These are phyloP conservation scores for Embidobia sp. DNA, from an alignment of 2,888 invertebrate genomes.

Conservation along the genomic window DNA sequence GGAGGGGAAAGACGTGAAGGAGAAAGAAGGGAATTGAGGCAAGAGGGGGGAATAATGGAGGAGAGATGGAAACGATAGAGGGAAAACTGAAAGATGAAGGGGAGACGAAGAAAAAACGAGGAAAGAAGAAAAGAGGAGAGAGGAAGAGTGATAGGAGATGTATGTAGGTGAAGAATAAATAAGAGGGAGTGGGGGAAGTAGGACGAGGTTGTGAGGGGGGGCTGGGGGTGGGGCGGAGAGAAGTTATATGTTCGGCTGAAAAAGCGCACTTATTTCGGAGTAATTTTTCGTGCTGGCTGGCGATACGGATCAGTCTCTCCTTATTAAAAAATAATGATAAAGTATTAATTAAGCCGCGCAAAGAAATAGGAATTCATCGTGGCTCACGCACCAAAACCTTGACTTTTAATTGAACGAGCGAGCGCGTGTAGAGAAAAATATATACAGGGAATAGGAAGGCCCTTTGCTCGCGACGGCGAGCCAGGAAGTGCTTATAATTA, in stretches of 20 bases:
- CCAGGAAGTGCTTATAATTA: conserved; percentile 74
- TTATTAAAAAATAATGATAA: conserved; percentile 60
- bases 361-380: conserved; percentile 57
- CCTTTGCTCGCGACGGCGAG: conserved; percentile 62
- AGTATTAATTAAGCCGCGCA: conserved; percentile 60
- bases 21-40: too few relatives aligned
- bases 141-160: too few relatives aligned
- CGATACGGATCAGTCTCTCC: conserved; percentile 55
- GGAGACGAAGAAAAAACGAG: too few relatives aligned
- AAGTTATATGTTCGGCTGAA: conserved; percentile 23
- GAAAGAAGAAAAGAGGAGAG: too few relatives aligned
- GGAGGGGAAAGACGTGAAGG: too few relatives aligned
- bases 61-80: too few relatives aligned
- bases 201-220: too few relatives aligned
- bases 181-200: background rate
- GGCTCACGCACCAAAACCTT: conserved; percentile 62
- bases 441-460: conserved; percentile 60
- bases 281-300: conserved; percentile 41
- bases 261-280: conserved; percentile 42
- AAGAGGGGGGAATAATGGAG: too few relatives aligned
- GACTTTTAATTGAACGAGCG: conserved; percentile 64
- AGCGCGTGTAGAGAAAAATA: conserved; percentile 56
- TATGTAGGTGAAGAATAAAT: too few relatives aligned
- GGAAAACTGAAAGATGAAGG: too few relatives aligned
- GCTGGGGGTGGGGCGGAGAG: background rate